A percentile compares a stretch with the other conserved stretches of the same genome.
These are phyloP conservation scores for Oncorhynchus keta DNA, from an alignment of 2,113 vertebrate species.

Conservation along the genomic window DNA sequence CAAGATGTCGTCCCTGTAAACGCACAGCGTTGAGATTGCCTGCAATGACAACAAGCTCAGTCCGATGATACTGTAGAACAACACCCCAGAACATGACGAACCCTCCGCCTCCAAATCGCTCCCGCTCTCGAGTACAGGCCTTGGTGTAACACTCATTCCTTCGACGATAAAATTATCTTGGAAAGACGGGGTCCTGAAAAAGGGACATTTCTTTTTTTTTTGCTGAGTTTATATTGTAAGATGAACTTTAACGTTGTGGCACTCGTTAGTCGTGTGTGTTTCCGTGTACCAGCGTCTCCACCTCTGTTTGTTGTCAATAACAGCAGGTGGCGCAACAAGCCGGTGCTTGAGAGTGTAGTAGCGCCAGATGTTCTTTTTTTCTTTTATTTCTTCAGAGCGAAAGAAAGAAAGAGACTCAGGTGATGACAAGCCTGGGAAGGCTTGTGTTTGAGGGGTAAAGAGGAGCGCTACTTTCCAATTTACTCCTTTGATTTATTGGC, in stretches of 20 bases:
- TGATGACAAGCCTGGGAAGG: constrained; percentile 64
- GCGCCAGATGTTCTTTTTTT: constrained; percentile 67
- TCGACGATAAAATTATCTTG: no score
- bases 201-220: no score
- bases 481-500: constrained; percentile 65
- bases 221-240: not conserved
- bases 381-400: constrained; percentile 40
- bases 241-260: constrained; percentile 14
- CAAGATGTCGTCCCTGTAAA: no score
- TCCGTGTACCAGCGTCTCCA: constrained; percentile 18
- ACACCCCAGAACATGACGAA: no score
- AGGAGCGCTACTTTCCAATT: constrained; percentile 58
- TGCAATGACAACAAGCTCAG: no score
- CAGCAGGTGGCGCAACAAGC: constrained; percentile 54
- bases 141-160: no score
- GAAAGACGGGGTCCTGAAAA: no score
- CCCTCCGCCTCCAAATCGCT: no score
- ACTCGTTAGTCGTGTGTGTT: constrained; percentile 27
- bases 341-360: constrained; percentile 44
- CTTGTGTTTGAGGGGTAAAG: constrained; percentile 47
- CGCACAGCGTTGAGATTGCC: no score
- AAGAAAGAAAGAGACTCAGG: constrained; percentile 43
- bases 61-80: no score
- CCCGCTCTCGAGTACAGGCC: no score
- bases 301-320: constrained; percentile 60